These are phyloP conservation scores for Polydrusus tereticollis DNA, from an alignment of 2,888 invertebrate genomes.

Conservation along the genomic window DNA sequence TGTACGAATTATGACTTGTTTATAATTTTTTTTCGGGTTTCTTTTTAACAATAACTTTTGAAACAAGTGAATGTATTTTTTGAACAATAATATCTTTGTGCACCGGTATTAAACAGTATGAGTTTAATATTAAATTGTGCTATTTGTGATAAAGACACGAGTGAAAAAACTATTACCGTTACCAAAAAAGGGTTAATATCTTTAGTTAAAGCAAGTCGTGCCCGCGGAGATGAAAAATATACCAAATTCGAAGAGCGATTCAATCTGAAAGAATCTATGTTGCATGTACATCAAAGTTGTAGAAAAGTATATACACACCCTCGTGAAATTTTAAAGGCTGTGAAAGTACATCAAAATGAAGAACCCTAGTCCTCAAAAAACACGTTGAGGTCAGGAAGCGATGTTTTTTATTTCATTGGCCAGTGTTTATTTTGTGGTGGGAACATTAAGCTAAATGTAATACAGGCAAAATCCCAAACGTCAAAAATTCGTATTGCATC, in stretches of 20 bases:
- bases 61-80: too few species aligned
- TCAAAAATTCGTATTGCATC: conserved; percentile 12
- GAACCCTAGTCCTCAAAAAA: conserved; percentile 3
- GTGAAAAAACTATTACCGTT: conserved; percentile 1
- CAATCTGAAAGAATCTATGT: conserved; percentile 5
- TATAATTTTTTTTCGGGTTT: too few species aligned
- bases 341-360: background rate
- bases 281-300: background rate
- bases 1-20: too few species aligned
- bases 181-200: background rate
- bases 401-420: conserved; percentile 9
- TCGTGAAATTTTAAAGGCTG: background rate
- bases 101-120: too few species aligned
- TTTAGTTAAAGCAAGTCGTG: conserved; percentile 16
- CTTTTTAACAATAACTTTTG: too few species aligned
- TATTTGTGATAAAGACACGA: conserved; percentile 9
- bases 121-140: too few species aligned
- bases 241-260: conserved; percentile 1
- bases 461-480: background rate
- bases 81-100: too few species aligned
- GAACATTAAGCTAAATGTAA: conserved; percentile 7
- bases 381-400: background rate
- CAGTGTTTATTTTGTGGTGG: conserved; percentile 19
- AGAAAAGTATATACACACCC: conserved; percentile 18
- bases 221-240: background rate